These are phyloP conservation scores for Elephantulus edwardii DNA, from an alignment of 2,113 vertebrate genomes.

Conservation along the genomic window DNA sequence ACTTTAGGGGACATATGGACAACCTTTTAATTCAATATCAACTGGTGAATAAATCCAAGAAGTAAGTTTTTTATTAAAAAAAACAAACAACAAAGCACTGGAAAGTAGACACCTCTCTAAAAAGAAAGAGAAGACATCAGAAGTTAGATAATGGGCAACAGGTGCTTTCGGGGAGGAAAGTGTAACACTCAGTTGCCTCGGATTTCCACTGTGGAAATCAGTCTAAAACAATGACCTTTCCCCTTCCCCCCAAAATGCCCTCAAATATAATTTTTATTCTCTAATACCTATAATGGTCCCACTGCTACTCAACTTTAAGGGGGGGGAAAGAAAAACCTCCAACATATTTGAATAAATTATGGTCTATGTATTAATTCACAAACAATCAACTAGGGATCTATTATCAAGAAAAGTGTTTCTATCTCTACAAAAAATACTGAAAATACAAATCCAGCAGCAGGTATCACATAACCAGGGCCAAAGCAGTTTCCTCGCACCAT, in stretches of 20 bases:
- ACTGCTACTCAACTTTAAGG: conserved; percentile 21
- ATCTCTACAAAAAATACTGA: conserved; percentile 40
- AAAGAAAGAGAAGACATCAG: conserved; percentile 66
- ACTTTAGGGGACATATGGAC: background rate
- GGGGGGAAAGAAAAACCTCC: conserved; percentile 25
- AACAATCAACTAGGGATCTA: conserved; percentile 52
- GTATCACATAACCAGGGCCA: conserved; percentile 68
- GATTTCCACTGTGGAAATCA: conserved; percentile 53
- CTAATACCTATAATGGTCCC: conserved; percentile 23
- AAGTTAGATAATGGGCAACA: conserved; percentile 71
- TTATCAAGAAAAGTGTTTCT: conserved; percentile 48
- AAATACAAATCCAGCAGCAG: conserved; percentile 62
- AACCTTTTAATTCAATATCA: background rate
- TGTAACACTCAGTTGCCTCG: conserved; percentile 51
- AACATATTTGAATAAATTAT: conserved; percentile 30
- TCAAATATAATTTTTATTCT: conserved; percentile 1
- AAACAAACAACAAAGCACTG: no score
- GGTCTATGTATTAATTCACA: conserved; percentile 23
- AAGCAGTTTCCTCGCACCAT: conserved; percentile 57
- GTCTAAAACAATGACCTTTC: conserved; percentile 15
- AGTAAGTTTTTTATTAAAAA: conserved; percentile 26
- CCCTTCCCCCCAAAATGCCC: background rate
- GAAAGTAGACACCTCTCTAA: conserved; percentile 52
- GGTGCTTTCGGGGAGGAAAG: conserved; percentile 62
- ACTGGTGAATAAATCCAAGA: conserved; percentile 12